Evolutionary conservation across 2,797 vertebrate genomes (phyloP).

Genomic region (Lacerta viridis): DNA sequence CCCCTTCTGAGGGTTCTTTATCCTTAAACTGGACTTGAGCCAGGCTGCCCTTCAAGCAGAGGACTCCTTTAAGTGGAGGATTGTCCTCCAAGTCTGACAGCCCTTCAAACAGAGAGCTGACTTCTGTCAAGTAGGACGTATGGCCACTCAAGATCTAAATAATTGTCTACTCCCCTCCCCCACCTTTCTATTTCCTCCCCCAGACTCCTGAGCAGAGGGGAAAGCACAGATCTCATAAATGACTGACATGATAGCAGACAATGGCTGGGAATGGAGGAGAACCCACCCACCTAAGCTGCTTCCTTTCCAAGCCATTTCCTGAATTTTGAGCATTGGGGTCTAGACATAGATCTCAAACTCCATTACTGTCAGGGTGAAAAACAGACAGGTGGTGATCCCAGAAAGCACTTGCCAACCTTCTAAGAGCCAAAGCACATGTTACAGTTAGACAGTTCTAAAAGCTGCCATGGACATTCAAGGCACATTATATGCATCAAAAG

Average conservation of each 20-base stretch:
- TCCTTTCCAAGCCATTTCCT: neutral
- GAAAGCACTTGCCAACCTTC: neutral
- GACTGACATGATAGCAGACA: neutral
- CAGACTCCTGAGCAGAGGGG: neutral
- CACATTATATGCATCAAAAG: no score
- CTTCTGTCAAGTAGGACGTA: no score
- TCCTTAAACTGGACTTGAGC: no score
- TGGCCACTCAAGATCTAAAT: neutral
- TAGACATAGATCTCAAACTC: neutral
- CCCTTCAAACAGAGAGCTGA: no score
- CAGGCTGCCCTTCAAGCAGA: no score
- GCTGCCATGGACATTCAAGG: neutral
- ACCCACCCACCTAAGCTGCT: neutral
- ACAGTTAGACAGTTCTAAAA: neutral
- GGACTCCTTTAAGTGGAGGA: no score
- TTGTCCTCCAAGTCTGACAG: no score
- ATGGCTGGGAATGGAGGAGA: neutral
- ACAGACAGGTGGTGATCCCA: no score
- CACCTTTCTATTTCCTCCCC: neutral
- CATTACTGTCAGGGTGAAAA: neutral
- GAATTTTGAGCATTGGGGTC: neutral
- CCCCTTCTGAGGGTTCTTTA: no score
- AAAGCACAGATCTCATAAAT: neutral
- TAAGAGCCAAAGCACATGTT: neutral
- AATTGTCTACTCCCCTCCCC: neutral